Conservation (phyloP, 1,140 invertebrate genomes). For the Idris sp. region DNA sequence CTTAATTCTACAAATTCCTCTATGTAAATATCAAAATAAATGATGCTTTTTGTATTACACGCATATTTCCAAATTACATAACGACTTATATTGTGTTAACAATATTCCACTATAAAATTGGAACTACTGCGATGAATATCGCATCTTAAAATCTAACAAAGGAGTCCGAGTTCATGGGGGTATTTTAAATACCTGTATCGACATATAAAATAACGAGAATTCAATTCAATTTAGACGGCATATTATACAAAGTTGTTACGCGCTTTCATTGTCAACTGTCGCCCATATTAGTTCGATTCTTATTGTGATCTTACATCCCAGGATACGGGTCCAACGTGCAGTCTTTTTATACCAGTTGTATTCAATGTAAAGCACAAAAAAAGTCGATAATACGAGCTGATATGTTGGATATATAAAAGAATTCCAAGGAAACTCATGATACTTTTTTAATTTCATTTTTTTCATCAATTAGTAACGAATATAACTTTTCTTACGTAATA, state of each 20-base stretch:
- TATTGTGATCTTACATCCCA: conserved; percentile 43
- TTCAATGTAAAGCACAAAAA: conserved; percentile 34
- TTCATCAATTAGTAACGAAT: background rate
- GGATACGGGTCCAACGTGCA: conserved; percentile 61
- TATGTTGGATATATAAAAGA: background rate
- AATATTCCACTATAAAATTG: conserved; percentile 52
- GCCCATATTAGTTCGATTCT: conserved; percentile 58
- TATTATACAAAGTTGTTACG: conserved; percentile 57
- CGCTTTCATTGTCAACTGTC: conserved; percentile 52
- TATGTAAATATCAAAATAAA: background rate
- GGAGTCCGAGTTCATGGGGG: conserved; percentile 50
- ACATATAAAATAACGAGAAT: conserved; percentile 45
- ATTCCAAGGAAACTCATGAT: too few relatives aligned
- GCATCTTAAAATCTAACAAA: conserved; percentile 43
- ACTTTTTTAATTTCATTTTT: conserved; percentile 2
- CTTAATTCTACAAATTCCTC: too few relatives aligned
- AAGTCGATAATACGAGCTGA: conserved; percentile 22
- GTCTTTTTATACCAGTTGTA: conserved; percentile 48
- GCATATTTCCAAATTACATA: conserved; percentile 29
- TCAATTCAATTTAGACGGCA: conserved; percentile 47
- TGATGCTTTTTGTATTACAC: conserved; percentile 33
- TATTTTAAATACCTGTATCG: conserved; percentile 53
- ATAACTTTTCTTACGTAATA: too few relatives aligned
- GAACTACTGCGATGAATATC: conserved; percentile 47
- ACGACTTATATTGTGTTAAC: conserved; percentile 29